phyloP scores from a whole-genome alignment of 2,888 invertebrate species.

The Coelopa pilipes region DNA sequence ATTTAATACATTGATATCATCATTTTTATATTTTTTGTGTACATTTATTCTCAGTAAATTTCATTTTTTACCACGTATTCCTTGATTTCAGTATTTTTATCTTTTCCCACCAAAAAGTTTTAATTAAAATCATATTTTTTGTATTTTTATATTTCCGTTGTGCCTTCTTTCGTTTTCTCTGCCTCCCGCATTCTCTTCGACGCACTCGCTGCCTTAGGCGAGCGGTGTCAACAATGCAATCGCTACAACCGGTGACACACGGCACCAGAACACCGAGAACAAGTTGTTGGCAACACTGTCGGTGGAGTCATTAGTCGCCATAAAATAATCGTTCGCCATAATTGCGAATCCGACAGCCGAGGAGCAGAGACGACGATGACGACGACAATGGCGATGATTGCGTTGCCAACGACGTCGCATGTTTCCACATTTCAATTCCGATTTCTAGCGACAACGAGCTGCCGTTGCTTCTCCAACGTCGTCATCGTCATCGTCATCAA shows the following conservation, averaged over 20 bases:
- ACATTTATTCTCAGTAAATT: too few species aligned
- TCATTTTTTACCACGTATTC: too few species aligned
- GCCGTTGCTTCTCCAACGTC: not conserved
- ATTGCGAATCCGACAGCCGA: slow-evolving; percentile 4
- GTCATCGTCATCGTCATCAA: too few species aligned
- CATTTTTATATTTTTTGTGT: too few species aligned
- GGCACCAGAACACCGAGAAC: not conserved
- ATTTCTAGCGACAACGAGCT: not conserved
- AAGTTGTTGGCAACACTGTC: slow-evolving; percentile 17
- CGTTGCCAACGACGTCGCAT: not conserved
- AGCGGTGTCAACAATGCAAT: slow-evolving; percentile 25
- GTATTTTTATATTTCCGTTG: too few species aligned
- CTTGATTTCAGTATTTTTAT: too few species aligned
- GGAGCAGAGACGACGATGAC: not conserved
- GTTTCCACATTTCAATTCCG: slow-evolving; percentile 9
- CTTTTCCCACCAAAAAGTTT: too few species aligned
- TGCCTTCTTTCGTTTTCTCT: not conserved
- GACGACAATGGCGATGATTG: not conserved
- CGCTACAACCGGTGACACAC: slow-evolving; percentile 14
- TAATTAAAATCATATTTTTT: too few species aligned
- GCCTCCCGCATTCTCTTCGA: not conserved
- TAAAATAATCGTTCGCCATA: slow-evolving; percentile 36
- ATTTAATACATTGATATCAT: not conserved
- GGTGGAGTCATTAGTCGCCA: slow-evolving; percentile 28
- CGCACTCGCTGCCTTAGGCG: slow-evolving; percentile 5